A percentile compares a stretch with the other conserved stretches of the same genome.
Conservation (phyloP, 2,888 invertebrate species). For the Galeruca laticollis region DNA sequence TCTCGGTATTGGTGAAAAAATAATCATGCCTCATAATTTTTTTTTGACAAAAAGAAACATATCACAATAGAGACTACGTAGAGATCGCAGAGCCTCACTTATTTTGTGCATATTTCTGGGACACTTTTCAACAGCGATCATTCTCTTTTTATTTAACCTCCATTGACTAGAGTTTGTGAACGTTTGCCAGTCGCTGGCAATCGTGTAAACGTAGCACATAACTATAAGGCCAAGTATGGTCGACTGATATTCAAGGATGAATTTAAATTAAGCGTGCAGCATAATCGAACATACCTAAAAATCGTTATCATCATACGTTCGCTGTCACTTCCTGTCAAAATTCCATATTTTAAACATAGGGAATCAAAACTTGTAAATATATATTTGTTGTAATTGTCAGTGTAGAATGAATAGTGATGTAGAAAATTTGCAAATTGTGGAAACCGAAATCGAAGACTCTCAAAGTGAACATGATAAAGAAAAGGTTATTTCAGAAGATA, state of each 20-base stretch:
- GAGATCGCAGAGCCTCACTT: no score
- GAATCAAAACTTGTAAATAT: constrained; percentile 10
- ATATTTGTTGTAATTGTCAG: constrained; percentile 1
- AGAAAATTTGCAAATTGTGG: constrained; percentile 10
- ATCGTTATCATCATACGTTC: constrained; percentile 26
- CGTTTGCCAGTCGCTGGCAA: no score
- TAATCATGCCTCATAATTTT: no score
- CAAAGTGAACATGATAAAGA: constrained; percentile 14
- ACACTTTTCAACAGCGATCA: no score
- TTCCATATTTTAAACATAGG: constrained; percentile 2
- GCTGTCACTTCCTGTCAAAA: constrained; percentile 32
- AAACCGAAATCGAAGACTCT: constrained; percentile 1
- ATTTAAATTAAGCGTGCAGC: background rate
- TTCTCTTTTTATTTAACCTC: no score
- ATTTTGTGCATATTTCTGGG: no score
- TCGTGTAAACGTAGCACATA: no score
- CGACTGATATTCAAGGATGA: background rate
- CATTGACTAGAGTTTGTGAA: no score
- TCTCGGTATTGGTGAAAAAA: no score
- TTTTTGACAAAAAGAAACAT: no score
- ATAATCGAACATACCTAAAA: constrained; percentile 1
- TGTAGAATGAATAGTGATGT: constrained; percentile 22
- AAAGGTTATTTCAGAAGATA: constrained; percentile 28
- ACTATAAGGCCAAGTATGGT: no score
- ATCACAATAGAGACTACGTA: no score